Conservation (phyloP, 2,797 vertebrate genomes). For the Holocentrus rufus region DNA sequence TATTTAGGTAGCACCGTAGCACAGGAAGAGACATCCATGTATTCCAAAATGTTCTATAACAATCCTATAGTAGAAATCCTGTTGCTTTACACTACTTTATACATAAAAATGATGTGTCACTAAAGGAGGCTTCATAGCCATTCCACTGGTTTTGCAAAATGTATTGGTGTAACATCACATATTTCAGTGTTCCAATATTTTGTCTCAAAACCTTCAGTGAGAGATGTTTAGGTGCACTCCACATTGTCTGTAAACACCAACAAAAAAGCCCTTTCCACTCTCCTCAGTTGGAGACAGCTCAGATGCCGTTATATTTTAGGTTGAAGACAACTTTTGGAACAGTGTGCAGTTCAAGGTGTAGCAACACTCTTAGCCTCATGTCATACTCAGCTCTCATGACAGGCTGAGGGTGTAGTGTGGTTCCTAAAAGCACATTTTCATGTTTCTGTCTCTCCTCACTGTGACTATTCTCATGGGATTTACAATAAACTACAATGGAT, state of each 20-base stretch:
- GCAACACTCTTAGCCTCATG: conserved; percentile 15
- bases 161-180: background rate
- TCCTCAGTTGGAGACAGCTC: conserved; percentile 33
- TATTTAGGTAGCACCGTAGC: no score
- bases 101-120: background rate
- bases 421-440: conserved; percentile 76
- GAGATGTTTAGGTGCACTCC: background rate
- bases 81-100: background rate
- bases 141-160: background rate
- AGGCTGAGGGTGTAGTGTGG: conserved; percentile 50
- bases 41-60: background rate
- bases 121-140: background rate
- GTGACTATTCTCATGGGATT: conserved; percentile 68
- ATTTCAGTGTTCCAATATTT: background rate
- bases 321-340: conserved; percentile 51
- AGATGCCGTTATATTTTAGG: conserved; percentile 48
- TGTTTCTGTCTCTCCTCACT: conserved; percentile 72
- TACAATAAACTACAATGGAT: conserved; percentile 73
- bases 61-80: no score
- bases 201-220: background rate
- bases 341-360: conserved; percentile 55
- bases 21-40: background rate
- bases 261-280: conserved; percentile 12
- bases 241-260: conserved; percentile 8
- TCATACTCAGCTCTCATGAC: conserved; percentile 64